Percentiles rank a stretch among this genome's conserved stretches.
phyloP scores from a whole-genome alignment of 2,888 invertebrate genomes.

The Eremobia ochroleuca region DNA sequence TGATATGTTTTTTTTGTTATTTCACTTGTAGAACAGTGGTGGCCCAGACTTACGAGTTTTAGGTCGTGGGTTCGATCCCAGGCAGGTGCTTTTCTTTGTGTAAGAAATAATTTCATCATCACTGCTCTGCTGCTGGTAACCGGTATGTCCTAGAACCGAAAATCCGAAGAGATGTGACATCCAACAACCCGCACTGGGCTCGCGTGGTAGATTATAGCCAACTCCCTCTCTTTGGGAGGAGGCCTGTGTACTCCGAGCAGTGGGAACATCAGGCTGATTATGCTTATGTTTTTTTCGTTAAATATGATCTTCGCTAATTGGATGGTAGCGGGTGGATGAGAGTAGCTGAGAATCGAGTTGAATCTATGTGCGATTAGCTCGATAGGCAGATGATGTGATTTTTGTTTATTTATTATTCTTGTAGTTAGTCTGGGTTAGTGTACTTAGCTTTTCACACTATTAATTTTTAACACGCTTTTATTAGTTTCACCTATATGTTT shows the following conservation, averaged over 20 bases:
- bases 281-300: neutral
- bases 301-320: neutral
- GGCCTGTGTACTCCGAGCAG: neutral
- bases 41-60: neutral
- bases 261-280: neutral
- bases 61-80: neutral
- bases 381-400: neutral
- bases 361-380: neutral
- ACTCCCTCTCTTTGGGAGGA: neutral
- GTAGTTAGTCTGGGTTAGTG: neutral
- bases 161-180: neutral
- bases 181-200: neutral
- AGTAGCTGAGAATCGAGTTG: neutral
- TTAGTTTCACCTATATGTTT: no score
- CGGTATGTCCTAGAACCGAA: neutral
- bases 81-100: neutral
- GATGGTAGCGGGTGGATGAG: no score
- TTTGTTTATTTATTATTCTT: neutral
- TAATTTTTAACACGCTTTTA: no score
- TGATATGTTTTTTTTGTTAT: neutral
- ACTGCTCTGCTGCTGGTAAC: neutral
- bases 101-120: neutral
- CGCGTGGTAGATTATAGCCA: neutral
- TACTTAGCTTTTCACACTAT: neutral
- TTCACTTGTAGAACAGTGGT: neutral